These are phyloP conservation scores for Tauraco hartlaubi DNA, from an alignment of 2,797 vertebrate species.

Conservation along the genomic window DNA sequence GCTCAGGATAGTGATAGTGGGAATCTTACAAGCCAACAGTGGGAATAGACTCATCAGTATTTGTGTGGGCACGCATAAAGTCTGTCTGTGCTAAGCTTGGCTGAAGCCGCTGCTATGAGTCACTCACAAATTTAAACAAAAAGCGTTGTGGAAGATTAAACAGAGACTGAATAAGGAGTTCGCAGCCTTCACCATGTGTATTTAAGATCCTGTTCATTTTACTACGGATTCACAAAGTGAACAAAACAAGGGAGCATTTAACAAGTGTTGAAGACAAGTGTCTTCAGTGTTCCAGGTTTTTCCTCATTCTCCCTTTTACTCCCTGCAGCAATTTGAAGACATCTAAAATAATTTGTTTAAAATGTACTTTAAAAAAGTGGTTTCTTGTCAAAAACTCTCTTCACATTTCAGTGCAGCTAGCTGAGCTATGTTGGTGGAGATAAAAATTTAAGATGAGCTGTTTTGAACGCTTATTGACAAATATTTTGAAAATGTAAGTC, in stretches of 20 bases:
- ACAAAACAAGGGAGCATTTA: constrained; percentile 7
- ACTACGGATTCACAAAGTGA: constrained; percentile 22
- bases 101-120: constrained; percentile 46
- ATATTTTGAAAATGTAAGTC: not conserved
- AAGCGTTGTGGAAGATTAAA: constrained; percentile 54
- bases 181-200: not conserved
- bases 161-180: constrained; percentile 48
- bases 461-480: not conserved
- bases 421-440: not conserved
- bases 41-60: constrained; percentile 44
- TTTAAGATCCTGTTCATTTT: constrained; percentile 39
- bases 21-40: constrained; percentile 29
- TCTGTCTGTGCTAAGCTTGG: constrained; percentile 53
- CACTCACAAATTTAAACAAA: constrained; percentile 61
- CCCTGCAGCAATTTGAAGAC: not conserved
- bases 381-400: not conserved
- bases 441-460: not conserved
- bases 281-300: not conserved
- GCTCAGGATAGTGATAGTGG: constrained; percentile 6
- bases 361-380: not conserved
- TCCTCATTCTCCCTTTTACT: not conserved
- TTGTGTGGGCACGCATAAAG: not conserved
- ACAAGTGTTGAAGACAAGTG: not conserved
- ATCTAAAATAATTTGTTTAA: not conserved
- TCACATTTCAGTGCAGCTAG: not conserved